Percentiles rank a stretch among this genome's conserved stretches.
Evolutionary conservation across 1,140 invertebrate genomes (phyloP).

Genomic region (Ips typographus): DNA sequence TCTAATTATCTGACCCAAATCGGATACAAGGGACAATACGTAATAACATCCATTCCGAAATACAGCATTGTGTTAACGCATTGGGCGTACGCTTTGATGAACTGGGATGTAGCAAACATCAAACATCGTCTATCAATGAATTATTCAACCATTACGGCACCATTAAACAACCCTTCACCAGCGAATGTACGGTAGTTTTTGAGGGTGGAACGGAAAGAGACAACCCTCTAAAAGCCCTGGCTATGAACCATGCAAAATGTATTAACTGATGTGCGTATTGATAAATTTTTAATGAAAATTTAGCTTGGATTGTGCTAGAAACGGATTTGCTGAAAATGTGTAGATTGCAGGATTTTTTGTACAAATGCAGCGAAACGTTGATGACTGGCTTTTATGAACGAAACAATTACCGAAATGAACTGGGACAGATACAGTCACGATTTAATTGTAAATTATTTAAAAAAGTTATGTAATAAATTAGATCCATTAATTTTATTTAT

Average conservation of each 20-base stretch:
- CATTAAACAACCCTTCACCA: constrained; percentile 35
- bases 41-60: not conserved
- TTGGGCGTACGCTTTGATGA: constrained; percentile 16
- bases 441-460: no score
- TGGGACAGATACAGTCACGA: no score
- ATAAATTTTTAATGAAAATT: constrained; percentile 28
- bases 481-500: no score
- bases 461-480: no score
- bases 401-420: no score
- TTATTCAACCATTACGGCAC: constrained; percentile 34
- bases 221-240: constrained; percentile 22
- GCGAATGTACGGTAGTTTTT: constrained; percentile 17
- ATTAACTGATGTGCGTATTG: constrained; percentile 26
- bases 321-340: no score
- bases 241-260: constrained; percentile 22
- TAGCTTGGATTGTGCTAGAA: not conserved
- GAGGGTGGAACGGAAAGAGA: constrained; percentile 18
- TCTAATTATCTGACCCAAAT: not conserved
- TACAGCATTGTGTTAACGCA: not conserved
- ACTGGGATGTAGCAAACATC: constrained; percentile 29
- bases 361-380: no score
- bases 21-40: not conserved
- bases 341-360: no score
- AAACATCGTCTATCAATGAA: constrained; percentile 36
- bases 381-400: no score